Conservation (phyloP, 2,113 vertebrate species). For the Zosterops lateralis region DNA sequence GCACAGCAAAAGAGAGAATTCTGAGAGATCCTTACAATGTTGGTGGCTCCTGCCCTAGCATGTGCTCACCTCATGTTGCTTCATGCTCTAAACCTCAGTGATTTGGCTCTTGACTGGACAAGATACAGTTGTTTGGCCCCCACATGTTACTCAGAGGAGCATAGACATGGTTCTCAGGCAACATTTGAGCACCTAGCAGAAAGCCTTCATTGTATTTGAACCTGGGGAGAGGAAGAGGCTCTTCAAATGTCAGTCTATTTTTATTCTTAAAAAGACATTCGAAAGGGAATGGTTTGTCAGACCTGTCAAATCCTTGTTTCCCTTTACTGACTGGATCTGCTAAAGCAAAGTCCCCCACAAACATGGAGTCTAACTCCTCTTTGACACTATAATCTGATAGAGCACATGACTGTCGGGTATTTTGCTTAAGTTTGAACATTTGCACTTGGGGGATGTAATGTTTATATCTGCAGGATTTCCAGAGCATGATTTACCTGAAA, state of each 20-base stretch:
- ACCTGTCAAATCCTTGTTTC: background rate
- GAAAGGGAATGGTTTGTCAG: background rate
- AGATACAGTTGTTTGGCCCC: background rate
- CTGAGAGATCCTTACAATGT: background rate
- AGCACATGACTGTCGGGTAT: background rate
- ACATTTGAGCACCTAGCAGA: background rate
- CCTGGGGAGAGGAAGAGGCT: background rate
- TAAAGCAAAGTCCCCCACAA: background rate
- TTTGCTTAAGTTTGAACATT: background rate
- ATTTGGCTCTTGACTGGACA: background rate
- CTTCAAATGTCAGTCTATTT: background rate
- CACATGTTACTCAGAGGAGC: background rate
- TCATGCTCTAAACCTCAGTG: background rate
- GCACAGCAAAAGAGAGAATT: background rate
- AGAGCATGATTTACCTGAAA: background rate
- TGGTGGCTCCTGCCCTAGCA: background rate
- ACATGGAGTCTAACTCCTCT: background rate
- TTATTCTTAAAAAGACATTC: background rate
- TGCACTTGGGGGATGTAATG: background rate
- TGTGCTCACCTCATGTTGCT: background rate
- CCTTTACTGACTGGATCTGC: background rate
- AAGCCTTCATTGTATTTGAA: background rate
- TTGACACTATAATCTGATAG: background rate
- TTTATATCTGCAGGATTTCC: background rate
- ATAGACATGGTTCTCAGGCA: background rate